Base-by-base conservation (phyloP, 2,113 vertebrate species). In the Cephalopholis sonnerati region DNA sequence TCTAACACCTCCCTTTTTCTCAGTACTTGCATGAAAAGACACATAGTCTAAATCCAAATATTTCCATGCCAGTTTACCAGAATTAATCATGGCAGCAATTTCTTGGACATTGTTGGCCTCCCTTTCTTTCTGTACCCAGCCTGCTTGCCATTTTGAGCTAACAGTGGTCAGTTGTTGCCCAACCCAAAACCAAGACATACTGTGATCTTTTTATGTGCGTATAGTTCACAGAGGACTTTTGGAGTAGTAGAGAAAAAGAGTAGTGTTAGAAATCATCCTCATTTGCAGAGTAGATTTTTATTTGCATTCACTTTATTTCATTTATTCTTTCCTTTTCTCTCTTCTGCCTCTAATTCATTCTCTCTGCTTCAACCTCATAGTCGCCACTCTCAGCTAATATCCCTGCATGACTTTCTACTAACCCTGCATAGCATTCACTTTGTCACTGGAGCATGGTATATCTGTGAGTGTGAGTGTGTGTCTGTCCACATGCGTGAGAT, bases 391-490 rank as follows among this genome's bases (percentile, higher is more conserved):
- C 62, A 77, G 27, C 67, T 46, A 68, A 41, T 48, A 54, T 69
- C 77, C 81, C 73, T 90, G 94, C 94, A 94, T 93, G 94, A 81
- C 70, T 76, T 86, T 22, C 27, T 81, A 81, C 90, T 91, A 70
- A 89, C 65, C 51, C 59, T 50, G 10, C 73, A 73, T 77, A 65
- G 25, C 78, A 53, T 87, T 87, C 70, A 85, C 81, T 77, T 46
- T 91, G 57, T 93, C 78, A 73, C 72, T 77, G 79, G 66, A 88
- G 94, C 87, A 93, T 93, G 91, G 77, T 80, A 22, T 89, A 87
- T 87, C 62, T 90, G 81, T 86, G 81, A 76, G 84, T 84, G 79
- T 77, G 84, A 59, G 77, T 82, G 89, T 79, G 74, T 58, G 54
- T 90, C 5, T 22, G 55, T 61, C 44, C 51, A 46, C 55, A 55